Evolutionary conservation across 2,113 vertebrate genomes (phyloP).

Genomic region (Peromyscus californicus): DNA sequence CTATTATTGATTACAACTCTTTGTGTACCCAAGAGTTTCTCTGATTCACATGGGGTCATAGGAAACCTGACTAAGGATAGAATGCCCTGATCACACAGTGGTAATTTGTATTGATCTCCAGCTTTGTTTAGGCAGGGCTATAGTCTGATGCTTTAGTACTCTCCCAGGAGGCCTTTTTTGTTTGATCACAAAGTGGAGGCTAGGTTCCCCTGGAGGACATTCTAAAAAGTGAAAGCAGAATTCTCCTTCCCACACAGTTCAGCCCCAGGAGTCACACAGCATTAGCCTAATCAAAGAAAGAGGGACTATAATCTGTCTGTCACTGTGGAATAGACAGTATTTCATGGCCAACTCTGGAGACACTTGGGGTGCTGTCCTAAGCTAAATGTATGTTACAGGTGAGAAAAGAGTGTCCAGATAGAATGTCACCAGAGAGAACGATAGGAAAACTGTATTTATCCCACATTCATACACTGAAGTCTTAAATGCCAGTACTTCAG

Average conservation of each 20-base stretch:
- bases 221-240: not conserved
- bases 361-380: not conserved
- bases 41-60: not conserved
- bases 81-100: accelerated
- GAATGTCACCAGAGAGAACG: too few relatives aligned
- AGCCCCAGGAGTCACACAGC: not conserved
- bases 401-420: accelerated
- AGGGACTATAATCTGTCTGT: too few relatives aligned
- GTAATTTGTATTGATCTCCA: not conserved
- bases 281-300: not conserved
- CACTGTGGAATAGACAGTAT: accelerated
- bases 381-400: accelerated
- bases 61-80: not conserved
- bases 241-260: not conserved
- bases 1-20: not conserved
- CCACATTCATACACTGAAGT: not conserved
- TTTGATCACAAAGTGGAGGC: accelerated
- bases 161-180: not conserved
- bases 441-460: accelerated
- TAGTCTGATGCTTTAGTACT: accelerated
- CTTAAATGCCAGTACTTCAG: not conserved
- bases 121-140: not conserved
- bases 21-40: not conserved
- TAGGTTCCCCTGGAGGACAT: not conserved
- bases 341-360: not conserved